Evolutionary conservation across 2,888 invertebrate genomes (phyloP), one percentile per base, ranked within the genome.

Genomic region (Tetrapedia diversipes): DNA sequence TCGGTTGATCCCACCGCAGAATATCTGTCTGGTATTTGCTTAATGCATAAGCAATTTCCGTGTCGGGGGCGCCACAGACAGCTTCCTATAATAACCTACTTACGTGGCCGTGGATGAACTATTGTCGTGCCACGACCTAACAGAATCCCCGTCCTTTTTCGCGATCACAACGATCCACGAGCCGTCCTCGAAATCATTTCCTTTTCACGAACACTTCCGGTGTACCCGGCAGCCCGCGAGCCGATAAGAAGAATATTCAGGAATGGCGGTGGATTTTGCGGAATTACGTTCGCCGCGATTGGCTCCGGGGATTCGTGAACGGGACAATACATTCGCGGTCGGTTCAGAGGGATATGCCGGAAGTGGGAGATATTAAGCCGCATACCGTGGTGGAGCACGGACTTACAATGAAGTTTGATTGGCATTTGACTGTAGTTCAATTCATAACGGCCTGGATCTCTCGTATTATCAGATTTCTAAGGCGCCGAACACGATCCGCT

Each of bases 1-100:
- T 72, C 59, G 66, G 63, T 32, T 57, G 59, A 32, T 54, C 43
- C 65, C 47, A 24, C 60, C 64, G 65, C 80, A 76, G 82, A 81
- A 88, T 85, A 84, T 86, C 86, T 85, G 84, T 82, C 84, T 84
- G 84, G 83, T 88, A 89, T 90, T 89, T 89, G 87, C 87, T 87
- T 87, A 89, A 89, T 89, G 88, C 88, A 90, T 88, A 87, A 89
- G 89, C 89, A 89, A 89, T 90, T 89, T 89, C 88, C 89, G 88
- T 81, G 80, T 86, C 84, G 86, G 85, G 86, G 82, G 83, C 82
- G 79, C 81, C 82, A 82, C 86, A 88, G 87, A 88, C 86, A 87
- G 86, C 87, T 86, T 87, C 86, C 87, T 88, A 88, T 89, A 89
- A 89, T 87, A 88, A 89, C 86, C 87, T 87, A 88, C 88, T 89